A percentile compares a stretch with the other conserved stretches of the same genome.
Conservation (phyloP, 2,113 vertebrate genomes). For the Nothobranchius kuhntae region DNA sequence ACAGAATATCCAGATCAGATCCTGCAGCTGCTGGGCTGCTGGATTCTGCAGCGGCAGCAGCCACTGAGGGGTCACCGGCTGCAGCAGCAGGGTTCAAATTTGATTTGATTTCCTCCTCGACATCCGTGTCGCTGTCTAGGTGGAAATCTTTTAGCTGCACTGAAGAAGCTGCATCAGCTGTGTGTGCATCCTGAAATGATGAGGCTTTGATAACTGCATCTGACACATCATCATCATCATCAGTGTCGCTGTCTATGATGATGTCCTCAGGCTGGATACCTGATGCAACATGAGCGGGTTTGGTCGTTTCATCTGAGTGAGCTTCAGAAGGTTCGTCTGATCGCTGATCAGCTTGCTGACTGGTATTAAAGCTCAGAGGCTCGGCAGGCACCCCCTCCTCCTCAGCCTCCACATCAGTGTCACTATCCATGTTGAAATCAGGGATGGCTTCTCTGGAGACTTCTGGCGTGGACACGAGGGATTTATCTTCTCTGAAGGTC, state of each 20-base stretch:
- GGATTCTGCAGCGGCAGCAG: too few relatives aligned
- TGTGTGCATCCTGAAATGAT: constrained; percentile 10
- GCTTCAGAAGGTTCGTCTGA: constrained; percentile 9
- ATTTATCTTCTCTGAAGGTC: constrained; percentile 13
- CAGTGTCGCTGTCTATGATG: constrained; percentile 63
- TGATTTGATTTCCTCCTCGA: constrained; percentile 62
- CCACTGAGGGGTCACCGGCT: too few relatives aligned
- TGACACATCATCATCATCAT: constrained; percentile 41
- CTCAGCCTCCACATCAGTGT: constrained; percentile 69
- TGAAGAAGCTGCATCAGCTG: constrained; percentile 18
- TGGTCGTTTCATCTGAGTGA: constrained; percentile 3
- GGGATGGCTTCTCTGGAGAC: constrained; percentile 14
- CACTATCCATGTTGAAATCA: constrained; percentile 69
- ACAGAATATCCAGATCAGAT: constrained; percentile 34
- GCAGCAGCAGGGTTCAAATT: too few relatives aligned
- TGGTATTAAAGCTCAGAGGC: constrained; percentile 10
- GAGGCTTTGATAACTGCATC: constrained; percentile 9
- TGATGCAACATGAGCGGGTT: constrained; percentile 6
- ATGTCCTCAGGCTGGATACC: constrained; percentile 33
- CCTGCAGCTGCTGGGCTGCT: neutral
- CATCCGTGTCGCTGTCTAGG: constrained; percentile 75
- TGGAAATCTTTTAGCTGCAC: constrained; percentile 39
- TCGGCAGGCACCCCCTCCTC: constrained; percentile 24
- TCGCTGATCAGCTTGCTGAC: constrained; percentile 17
- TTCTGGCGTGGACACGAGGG: constrained; percentile 8